These are phyloP conservation scores for Pseudochirops cupreus DNA, from an alignment of 2,797 vertebrate genomes.

Conservation along the genomic window DNA sequence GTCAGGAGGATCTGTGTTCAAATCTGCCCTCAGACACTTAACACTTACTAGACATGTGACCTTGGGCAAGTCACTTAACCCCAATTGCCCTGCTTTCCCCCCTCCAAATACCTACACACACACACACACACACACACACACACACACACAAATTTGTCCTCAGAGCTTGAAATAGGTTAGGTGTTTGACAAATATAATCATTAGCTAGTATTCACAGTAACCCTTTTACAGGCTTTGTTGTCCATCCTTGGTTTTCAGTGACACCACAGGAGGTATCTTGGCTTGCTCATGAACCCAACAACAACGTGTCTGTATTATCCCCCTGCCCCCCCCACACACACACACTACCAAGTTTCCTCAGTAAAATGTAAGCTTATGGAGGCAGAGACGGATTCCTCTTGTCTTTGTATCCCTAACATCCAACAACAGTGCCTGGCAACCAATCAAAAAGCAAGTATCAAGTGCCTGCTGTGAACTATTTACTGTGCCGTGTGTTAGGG, in stretches of 20 bases:
- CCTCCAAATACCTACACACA: no score
- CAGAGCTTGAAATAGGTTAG: not conserved
- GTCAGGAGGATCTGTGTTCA: no score
- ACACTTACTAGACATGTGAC: no score
- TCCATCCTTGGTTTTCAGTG: no score
- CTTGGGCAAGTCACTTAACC: no score
- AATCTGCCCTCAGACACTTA: no score
- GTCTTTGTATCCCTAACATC: not conserved
- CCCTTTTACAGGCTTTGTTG: not conserved
- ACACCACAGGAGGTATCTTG: no score
- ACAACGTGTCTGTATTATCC: not conserved
- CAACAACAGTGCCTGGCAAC: not conserved
- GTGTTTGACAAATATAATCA: not conserved
- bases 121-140: no score
- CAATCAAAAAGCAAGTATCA: not conserved
- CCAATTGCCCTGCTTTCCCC: no score
- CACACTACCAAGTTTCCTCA: not conserved
- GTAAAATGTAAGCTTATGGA: not conserved
- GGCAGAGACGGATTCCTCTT: not conserved
- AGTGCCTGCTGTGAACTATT: not conserved
- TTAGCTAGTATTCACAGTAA: not conserved
- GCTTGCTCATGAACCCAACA: not conserved
- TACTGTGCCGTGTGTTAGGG: not conserved
- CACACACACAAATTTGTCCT: no score
- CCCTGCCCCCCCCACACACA: no score